Evolutionary conservation across 2,888 invertebrate genomes (phyloP), one percentile per base, ranked within the genome.

Genomic region (Cataglyphis cursor): DNA sequence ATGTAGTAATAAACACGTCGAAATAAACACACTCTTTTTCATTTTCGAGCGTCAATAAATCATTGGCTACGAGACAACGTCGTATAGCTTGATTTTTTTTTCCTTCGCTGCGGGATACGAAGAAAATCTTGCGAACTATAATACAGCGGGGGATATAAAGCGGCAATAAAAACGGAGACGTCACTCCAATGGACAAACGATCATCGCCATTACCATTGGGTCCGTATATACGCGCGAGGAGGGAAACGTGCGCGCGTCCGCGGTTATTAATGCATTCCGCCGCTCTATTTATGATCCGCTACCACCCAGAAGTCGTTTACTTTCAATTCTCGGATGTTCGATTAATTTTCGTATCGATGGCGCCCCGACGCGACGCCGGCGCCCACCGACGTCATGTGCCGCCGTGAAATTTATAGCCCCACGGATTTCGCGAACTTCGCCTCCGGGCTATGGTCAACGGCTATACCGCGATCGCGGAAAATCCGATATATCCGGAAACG

Each of bases 281-380:
- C n/a, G 64, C 72, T 65, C 81, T 51, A 81, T 81, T 81, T 75
- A 68, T 59, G 78, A 87, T 85, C 83, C 78, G 74, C 72, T 75
- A 81, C 78, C 88, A 59, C n/a, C n/a, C 70, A 81, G 84, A 57
- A 48, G 81, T 75, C 83, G 85, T 90, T 90, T 90, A 90, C 89
- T 90, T 89, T 88, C 89, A 86, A 90, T 90, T 90, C 90, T 86
- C 87, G 82, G 84, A 85, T 84, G 85, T 73, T 84, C 88, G 85
- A 90, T 90, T 90, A 90, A 90, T 90, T 90, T 86, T 84, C 90
- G 82, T 74, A 88, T 87, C 90, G 85, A 76, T 61, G 81, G 82
- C 59, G 81, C 18, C 72, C 62, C 70, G 54, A 41, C 38, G 51
- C 65, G 54, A 24, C 38, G 21, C 44, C 59, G 31, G 48, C 78